Evolutionary conservation across 92 coral and sea anemone species (phyloP).

Genomic region (Porites lobata): DNA sequence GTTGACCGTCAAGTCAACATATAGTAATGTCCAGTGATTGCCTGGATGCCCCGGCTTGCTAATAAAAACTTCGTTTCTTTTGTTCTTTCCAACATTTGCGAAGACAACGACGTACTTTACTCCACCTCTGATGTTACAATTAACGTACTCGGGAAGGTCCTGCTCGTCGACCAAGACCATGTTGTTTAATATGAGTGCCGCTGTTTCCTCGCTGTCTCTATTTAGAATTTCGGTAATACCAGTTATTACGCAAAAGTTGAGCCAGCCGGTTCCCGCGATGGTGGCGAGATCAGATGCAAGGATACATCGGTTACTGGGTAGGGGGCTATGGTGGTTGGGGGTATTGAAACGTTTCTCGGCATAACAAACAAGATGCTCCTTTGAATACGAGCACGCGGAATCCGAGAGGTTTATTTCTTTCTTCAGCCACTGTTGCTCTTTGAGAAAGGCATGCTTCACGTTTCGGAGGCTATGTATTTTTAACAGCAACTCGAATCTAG

Average conservation of each 20-base stretch:
- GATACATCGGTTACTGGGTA: slow-evolving; percentile 31
- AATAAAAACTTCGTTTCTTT: slow-evolving; percentile 18
- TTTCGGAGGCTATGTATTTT: no score
- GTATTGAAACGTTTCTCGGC: no score
- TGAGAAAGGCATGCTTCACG: no score
- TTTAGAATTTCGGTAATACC: slow-evolving; percentile 48
- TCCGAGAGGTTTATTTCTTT: no score
- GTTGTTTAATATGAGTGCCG: slow-evolving; percentile 49
- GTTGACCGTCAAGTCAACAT: slow-evolving; percentile 33
- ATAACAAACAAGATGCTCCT: no score
- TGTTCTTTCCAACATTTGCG: slow-evolving; percentile 22
- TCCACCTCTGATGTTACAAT: background rate
- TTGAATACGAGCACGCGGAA: no score
- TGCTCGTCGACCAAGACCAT: slow-evolving; percentile 48
- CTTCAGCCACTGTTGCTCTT: no score
- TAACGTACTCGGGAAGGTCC: slow-evolving; percentile 15
- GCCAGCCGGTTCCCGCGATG: slow-evolving; percentile 54
- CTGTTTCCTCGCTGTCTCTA: slow-evolving; percentile 26
- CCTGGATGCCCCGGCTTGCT: slow-evolving; percentile 24
- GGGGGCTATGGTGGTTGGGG: background rate
- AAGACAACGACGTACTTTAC: slow-evolving; percentile 6
- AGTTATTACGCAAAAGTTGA: slow-evolving; percentile 41
- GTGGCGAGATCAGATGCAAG: slow-evolving; percentile 62
- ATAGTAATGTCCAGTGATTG: slow-evolving; percentile 52
- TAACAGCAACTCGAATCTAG: no score